Percentiles rank a stretch among this genome's conserved stretches.
These are phyloP conservation scores for Cossypha polioptera DNA, from an alignment of 2,797 vertebrate genomes.

Conservation along the genomic window DNA sequence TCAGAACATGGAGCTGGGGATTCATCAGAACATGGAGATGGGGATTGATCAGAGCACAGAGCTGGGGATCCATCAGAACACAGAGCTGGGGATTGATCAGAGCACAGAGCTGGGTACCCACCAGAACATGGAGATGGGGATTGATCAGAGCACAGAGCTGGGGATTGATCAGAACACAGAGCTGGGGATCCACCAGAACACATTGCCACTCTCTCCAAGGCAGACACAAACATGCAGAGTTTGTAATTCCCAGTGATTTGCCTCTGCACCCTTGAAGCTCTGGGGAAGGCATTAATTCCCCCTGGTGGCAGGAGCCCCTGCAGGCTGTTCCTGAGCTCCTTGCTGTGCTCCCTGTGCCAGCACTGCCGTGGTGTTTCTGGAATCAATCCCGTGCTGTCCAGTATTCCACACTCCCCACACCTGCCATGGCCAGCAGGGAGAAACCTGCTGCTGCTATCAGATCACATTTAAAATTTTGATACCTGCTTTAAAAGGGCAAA, in stretches of 20 bases:
- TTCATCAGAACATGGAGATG: too few relatives aligned
- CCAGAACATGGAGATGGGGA: too few relatives aligned
- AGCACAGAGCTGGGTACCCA: too few relatives aligned
- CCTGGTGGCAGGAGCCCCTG: not conserved
- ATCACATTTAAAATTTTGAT: not conserved
- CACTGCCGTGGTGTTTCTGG: rapidly evolving
- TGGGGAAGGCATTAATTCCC: not conserved
- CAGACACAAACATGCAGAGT: rapidly evolving
- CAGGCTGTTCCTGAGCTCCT: too few relatives aligned
- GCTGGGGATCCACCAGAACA: too few relatives aligned
- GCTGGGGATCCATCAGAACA: too few relatives aligned
- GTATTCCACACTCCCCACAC: rapidly evolving
- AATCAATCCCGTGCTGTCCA: rapidly evolving
- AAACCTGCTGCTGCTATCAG: not conserved
- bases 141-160: too few relatives aligned
- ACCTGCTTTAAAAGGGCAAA: constrained; percentile 18
- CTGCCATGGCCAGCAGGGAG: not conserved
- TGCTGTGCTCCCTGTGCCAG: not conserved
- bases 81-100: too few relatives aligned
- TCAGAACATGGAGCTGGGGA: too few relatives aligned
- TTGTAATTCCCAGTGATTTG: not conserved
- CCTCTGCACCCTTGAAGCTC: not conserved
- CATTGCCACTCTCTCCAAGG: not conserved
- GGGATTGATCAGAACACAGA: too few relatives aligned
- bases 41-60: too few relatives aligned